Evolutionary conservation across 1,140 invertebrate species (phyloP).

Genomic region (Diorhabda elongata): DNA sequence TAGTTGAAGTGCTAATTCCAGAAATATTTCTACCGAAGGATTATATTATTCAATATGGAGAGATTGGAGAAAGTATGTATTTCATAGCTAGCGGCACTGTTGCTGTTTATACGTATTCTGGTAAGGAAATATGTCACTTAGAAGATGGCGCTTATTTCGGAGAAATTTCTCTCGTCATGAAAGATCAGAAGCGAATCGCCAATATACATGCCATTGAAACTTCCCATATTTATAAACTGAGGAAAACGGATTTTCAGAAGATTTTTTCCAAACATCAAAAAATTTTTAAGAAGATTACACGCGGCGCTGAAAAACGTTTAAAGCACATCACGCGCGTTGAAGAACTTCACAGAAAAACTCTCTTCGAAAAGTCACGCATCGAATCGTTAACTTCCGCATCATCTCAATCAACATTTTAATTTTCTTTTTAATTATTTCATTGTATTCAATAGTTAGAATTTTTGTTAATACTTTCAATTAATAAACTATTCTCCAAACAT

Average conservation of each 20-base stretch:
- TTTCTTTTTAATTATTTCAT: too few species aligned
- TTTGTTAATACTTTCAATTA: too few species aligned
- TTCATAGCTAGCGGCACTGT: slow-evolving; percentile 57
- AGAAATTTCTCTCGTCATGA: slow-evolving; percentile 48
- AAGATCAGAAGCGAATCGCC: slow-evolving; percentile 50
- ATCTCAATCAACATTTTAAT: too few species aligned
- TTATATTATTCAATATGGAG: slow-evolving; percentile 52
- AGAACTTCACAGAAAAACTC: background rate
- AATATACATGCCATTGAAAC: slow-evolving; percentile 56
- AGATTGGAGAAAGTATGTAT: slow-evolving; percentile 57
- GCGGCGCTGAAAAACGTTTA: background rate
- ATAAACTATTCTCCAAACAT: too few species aligned
- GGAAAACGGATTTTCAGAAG: slow-evolving; percentile 47
- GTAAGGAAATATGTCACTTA: slow-evolving; percentile 50
- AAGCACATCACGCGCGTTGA: background rate
- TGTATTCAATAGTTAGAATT: too few species aligned
- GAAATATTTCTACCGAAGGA: slow-evolving; percentile 39
- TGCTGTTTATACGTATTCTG: slow-evolving; percentile 54
- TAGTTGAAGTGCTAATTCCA: slow-evolving; percentile 30
- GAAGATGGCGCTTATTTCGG: slow-evolving; percentile 41
- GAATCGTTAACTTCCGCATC: too few species aligned
- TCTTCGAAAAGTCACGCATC: background rate
- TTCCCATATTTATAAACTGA: slow-evolving; percentile 52
- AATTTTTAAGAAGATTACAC: background rate
- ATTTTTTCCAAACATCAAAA: slow-evolving; percentile 22